Evolutionary conservation across 2,888 invertebrate species (phyloP).

Genomic region (Sisyra terminalis): DNA sequence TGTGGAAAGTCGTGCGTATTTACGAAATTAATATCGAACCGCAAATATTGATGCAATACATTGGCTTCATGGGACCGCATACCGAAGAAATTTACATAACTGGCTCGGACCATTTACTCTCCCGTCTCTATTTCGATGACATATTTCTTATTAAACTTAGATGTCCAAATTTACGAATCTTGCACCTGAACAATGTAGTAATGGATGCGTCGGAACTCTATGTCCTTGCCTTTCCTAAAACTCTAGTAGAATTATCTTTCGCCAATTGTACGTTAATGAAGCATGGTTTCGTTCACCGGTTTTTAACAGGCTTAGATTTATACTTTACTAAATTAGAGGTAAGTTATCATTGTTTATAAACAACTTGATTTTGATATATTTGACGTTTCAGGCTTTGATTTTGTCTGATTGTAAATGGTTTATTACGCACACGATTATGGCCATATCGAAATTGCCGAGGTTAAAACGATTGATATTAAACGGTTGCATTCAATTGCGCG

Average conservation of each 20-base stretch:
- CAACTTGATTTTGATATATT: constrained; percentile 3
- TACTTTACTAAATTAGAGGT: constrained; percentile 6
- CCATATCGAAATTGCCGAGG: constrained; percentile 48
- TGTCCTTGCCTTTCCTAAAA: constrained; percentile 44
- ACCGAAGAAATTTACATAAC: constrained; percentile 3
- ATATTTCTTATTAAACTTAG: neutral
- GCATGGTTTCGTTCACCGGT: neutral
- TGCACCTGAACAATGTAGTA: constrained; percentile 1
- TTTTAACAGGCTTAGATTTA: constrained; percentile 3
- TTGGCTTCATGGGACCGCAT: neutral
- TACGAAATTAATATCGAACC: neutral
- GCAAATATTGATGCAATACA: constrained; percentile 3
- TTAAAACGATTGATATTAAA: constrained; percentile 44
- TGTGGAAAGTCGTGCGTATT: constrained; percentile 1
- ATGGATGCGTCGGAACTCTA: constrained; percentile 14
- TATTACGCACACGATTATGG: constrained; percentile 51
- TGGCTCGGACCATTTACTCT: neutral
- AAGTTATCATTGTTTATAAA: neutral
- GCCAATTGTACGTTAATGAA: neutral
- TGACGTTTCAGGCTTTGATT: constrained; percentile 39
- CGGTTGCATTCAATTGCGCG: constrained; percentile 46
- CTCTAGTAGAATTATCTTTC: constrained; percentile 41
- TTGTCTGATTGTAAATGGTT: constrained; percentile 61
- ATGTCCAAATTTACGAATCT: constrained; percentile 4
- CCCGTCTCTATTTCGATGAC: neutral